These are phyloP conservation scores for Helicolenus hilgendorfi DNA, from an alignment of 2,797 vertebrate genomes.

Conservation along the genomic window DNA sequence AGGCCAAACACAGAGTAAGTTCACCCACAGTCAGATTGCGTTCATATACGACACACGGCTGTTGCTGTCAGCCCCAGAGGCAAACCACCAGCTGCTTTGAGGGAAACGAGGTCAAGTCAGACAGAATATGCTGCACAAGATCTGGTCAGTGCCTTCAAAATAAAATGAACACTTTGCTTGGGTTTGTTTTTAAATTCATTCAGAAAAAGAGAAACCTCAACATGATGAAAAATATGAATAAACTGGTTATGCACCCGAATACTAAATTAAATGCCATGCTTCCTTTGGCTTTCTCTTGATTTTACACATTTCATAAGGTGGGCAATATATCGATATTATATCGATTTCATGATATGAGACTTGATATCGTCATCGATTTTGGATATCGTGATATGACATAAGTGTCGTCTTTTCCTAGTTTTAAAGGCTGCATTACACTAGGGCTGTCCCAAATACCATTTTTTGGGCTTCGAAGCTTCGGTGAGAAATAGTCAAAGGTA, in stretches of 20 bases:
- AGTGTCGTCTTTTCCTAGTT: no score
- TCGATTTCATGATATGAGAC: no score
- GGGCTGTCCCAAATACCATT: no score
- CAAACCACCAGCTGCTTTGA: constrained; percentile 9
- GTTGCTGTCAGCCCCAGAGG: background rate
- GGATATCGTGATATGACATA: no score
- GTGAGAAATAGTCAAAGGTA: no score
- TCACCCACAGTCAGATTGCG: background rate
- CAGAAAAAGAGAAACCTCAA: background rate
- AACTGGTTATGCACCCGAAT: background rate
- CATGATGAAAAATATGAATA: background rate
- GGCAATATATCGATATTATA: background rate
- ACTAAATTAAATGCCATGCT: background rate
- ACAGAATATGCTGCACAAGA: accelerated
- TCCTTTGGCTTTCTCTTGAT: background rate
- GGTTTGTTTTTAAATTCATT: background rate
- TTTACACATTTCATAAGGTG: background rate
- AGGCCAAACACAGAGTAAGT: background rate
- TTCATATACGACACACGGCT: background rate
- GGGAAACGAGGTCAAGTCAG: background rate
- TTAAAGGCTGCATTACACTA: no score
- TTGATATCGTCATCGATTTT: no score
- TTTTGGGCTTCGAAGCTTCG: no score
- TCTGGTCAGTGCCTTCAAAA: constrained; percentile 57
- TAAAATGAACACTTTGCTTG: constrained; percentile 8